phyloP scores from a whole-genome alignment of 2,888 invertebrate genomes.

The Drosophila kambysellisi region DNA sequence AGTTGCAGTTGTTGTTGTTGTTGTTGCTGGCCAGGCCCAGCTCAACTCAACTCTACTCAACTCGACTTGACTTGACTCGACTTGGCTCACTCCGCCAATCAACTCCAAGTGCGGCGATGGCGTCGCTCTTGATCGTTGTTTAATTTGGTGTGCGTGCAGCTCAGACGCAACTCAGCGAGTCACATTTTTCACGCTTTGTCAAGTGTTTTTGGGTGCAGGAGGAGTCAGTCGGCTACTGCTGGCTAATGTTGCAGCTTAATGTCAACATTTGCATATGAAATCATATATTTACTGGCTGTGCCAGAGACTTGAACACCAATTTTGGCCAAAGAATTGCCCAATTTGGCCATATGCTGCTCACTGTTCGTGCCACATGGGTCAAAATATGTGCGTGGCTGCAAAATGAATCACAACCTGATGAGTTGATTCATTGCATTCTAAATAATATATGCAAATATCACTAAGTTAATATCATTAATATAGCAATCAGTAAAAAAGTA shows the following conservation, averaged over 20 bases:
- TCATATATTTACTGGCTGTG: constrained; percentile 49
- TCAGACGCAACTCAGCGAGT: constrained; percentile 25
- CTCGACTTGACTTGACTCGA: background rate
- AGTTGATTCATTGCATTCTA: constrained; percentile 11
- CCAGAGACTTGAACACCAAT: constrained; percentile 49
- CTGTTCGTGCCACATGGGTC: constrained; percentile 19
- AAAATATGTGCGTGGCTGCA: constrained; percentile 47
- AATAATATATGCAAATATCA: background rate
- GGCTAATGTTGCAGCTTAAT: constrained; percentile 72
- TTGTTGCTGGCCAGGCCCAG: constrained; percentile 10
- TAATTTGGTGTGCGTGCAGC: constrained; percentile 58
- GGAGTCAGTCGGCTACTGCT: constrained; percentile 54
- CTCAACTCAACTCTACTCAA: constrained; percentile 2
- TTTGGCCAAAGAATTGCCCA: constrained; percentile 50
- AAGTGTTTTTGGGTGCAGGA: constrained; percentile 52
- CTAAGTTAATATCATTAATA: background rate
- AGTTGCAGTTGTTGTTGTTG: constrained; percentile 17
- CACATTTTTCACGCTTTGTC: constrained; percentile 77
- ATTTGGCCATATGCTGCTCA: constrained; percentile 44
- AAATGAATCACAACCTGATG: constrained; percentile 40
- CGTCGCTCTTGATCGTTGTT: constrained; percentile 47
- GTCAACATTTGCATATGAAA: constrained; percentile 82
- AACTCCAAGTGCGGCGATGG: constrained; percentile 57
- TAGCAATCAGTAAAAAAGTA: background rate
- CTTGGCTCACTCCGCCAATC: constrained; percentile 47